A percentile compares a stretch with the other conserved stretches of the same genome.
These are phyloP conservation scores for Drosophila recens DNA, from an alignment of 2,888 invertebrate genomes.

Conservation along the genomic window DNA sequence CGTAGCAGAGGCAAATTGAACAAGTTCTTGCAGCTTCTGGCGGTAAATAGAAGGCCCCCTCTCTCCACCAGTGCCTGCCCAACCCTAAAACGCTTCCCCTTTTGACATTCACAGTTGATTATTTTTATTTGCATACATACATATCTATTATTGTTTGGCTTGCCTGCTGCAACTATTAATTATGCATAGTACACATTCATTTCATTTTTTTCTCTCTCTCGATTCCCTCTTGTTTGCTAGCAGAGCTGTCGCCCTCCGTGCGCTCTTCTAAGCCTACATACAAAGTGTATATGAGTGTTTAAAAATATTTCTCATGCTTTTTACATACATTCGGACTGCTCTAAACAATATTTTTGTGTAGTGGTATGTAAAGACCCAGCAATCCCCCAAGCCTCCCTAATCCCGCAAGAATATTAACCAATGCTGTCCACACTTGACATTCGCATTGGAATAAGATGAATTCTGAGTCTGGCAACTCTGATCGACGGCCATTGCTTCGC, in stretches of 20 bases:
- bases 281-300: slow-evolving; percentile 34
- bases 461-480: slow-evolving; percentile 72
- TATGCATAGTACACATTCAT: slow-evolving; percentile 70
- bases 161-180: slow-evolving; percentile 69
- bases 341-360: slow-evolving; percentile 59
- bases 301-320: slow-evolving; percentile 35
- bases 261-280: slow-evolving; percentile 42
- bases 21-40: slow-evolving; percentile 84
- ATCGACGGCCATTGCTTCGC: slow-evolving; percentile 77
- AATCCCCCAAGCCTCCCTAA: slow-evolving; percentile 2
- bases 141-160: slow-evolving; percentile 68
- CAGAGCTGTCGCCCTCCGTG: slow-evolving; percentile 43
- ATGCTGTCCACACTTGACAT: slow-evolving; percentile 47
- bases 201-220: slow-evolving; percentile 61
- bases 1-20: slow-evolving; percentile 84
- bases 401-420: slow-evolving; percentile 32
- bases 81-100: slow-evolving; percentile 67
- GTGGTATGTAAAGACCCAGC: slow-evolving; percentile 36
- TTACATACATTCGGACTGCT: slow-evolving; percentile 21
- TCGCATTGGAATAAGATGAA: slow-evolving; percentile 53
- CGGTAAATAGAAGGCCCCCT: slow-evolving; percentile 76
- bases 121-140: slow-evolving; percentile 43
- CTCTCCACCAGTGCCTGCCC: slow-evolving; percentile 24
- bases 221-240: slow-evolving; percentile 27
- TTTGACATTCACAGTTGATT: slow-evolving; percentile 48